These are phyloP conservation scores for Gymnoscopelus braueri DNA, from an alignment of 2,797 vertebrate species.

Conservation along the genomic window DNA sequence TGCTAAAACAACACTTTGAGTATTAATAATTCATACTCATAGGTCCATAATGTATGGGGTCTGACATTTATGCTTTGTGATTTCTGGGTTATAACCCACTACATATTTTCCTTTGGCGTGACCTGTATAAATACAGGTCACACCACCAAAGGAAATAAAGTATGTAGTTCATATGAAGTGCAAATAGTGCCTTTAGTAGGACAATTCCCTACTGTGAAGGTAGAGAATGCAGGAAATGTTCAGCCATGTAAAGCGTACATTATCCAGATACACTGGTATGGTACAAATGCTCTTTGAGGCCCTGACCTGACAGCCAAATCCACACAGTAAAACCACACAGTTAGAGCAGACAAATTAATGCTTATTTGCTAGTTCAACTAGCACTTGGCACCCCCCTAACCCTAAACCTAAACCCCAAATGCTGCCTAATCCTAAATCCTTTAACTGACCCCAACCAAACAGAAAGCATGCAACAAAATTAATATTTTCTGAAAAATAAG, in stretches of 20 bases:
- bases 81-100: background rate
- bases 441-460: too few species aligned
- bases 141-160: background rate
- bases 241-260: too few species aligned
- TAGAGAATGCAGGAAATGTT: background rate
- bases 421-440: too few species aligned
- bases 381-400: too few species aligned
- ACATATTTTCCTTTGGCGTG: too few species aligned
- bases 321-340: too few species aligned
- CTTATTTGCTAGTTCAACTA: background rate
- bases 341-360: background rate
- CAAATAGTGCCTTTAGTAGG: background rate
- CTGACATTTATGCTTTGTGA: background rate
- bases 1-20: background rate
- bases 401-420: too few species aligned
- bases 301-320: too few species aligned
- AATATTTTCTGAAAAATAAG: too few species aligned
- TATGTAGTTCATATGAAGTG: background rate
- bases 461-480: too few species aligned
- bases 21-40: conserved; percentile 23
- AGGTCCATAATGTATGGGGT: background rate
- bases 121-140: background rate
- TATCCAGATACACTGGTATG: too few species aligned
- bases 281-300: too few species aligned
- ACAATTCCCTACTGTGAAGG: conserved; percentile 4